Evolutionary conservation across 2,797 vertebrate species (phyloP).

Genomic region (Triplophysa bombifrons): DNA sequence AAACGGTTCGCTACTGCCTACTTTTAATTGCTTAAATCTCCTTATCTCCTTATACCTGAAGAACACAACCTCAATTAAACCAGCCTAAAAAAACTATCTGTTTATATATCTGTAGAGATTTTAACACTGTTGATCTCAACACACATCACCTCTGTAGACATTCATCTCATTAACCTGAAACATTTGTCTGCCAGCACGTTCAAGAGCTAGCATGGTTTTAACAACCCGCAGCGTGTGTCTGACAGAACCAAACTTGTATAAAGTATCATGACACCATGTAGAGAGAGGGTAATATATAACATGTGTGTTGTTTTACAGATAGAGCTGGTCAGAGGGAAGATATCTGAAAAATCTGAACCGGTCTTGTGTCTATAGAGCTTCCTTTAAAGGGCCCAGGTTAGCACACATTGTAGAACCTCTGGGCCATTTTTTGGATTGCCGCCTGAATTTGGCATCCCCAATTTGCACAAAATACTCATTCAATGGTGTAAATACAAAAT

Average conservation of each 20-base stretch:
- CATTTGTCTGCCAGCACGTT: background rate
- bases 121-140: background rate
- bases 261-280: conserved; percentile 3
- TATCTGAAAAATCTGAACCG: conserved; percentile 16
- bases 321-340: conserved; percentile 31
- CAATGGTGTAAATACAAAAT: no score
- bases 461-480: no score
- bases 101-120: background rate
- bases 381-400: background rate
- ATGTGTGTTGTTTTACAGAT: conserved; percentile 7
- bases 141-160: background rate
- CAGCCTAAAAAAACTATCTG: conserved; percentile 4
- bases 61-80: conserved; percentile 15
- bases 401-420: no score
- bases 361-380: conserved; percentile 55
- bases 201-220: background rate
- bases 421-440: no score
- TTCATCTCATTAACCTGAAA: background rate
- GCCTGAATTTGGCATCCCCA: no score
- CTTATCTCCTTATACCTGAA: background rate
- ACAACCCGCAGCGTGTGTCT: conserved; percentile 3
- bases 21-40: conserved; percentile 1
- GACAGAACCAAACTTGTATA: background rate
- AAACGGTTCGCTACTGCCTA: no score
- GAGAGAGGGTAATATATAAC: conserved; percentile 28